A percentile compares a stretch with the other conserved stretches of the same genome.
phyloP scores from a whole-genome alignment of 2,888 invertebrate genomes.

The Trachelus stipa region DNA sequence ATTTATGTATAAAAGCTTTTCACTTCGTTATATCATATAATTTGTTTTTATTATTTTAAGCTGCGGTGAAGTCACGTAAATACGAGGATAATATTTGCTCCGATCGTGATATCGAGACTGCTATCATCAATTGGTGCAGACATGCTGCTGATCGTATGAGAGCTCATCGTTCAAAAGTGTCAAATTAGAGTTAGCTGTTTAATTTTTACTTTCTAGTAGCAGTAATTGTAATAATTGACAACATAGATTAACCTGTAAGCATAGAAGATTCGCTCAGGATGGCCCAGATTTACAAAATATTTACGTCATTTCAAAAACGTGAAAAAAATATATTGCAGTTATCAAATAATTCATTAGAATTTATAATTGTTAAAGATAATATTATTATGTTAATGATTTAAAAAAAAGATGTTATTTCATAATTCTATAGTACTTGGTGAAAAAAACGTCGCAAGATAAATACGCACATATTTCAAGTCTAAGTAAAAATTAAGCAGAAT shows the following conservation, averaged over 20 bases:
- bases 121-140: background rate
- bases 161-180: background rate
- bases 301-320: background rate
- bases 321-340: background rate
- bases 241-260: background rate
- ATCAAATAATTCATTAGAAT: background rate
- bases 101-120: background rate
- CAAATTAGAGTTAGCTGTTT: background rate
- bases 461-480: no score
- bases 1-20: background rate
- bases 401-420: background rate
- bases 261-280: background rate
- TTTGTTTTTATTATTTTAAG: background rate
- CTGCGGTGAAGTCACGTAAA: background rate
- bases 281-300: background rate
- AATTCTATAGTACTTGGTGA: background rate
- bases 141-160: background rate
- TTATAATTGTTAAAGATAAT: background rate
- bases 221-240: background rate
- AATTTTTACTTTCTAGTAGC: background rate
- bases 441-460: background rate
- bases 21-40: background rate
- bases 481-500: no score
- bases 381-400: background rate
- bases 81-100: background rate